Conservation (phyloP, 1,140 invertebrate species). For the Leptinotarsa undecemlineata region DNA sequence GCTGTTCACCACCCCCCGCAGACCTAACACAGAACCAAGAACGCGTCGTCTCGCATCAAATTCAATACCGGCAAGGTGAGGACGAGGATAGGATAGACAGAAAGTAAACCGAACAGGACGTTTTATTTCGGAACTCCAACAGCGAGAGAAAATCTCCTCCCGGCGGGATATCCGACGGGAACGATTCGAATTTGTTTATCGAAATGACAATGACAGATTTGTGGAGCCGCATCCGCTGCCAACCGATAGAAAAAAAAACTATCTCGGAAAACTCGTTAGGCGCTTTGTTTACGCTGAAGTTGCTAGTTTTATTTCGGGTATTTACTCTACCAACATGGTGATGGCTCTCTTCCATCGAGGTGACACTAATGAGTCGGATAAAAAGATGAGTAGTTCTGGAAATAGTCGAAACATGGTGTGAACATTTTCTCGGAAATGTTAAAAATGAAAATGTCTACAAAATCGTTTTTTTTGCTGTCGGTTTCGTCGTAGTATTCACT, state of each 20-base stretch:
- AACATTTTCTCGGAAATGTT: neutral
- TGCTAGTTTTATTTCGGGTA: conserved; percentile 4
- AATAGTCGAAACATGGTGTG: neutral
- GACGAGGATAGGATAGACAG: neutral
- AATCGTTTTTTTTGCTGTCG: too few relatives aligned
- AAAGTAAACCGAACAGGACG: conserved; percentile 13
- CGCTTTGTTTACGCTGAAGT: conserved; percentile 20
- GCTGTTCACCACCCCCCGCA: too few relatives aligned
- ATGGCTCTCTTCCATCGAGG: neutral
- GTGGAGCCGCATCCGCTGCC: conserved; percentile 23
- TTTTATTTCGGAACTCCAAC: conserved; percentile 22
- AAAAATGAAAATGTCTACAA: neutral
- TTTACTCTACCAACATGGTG: conserved; percentile 1
- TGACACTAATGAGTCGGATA: neutral
- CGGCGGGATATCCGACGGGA: conserved; percentile 5
- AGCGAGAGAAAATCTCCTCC: conserved; percentile 24
- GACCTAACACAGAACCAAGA: too few relatives aligned
- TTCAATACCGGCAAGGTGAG: neutral
- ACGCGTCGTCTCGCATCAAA: neutral
- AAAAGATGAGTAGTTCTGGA: neutral
- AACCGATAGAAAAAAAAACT: conserved; percentile 11
- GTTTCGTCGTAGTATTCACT: too few relatives aligned
- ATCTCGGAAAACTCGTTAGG: conserved; percentile 13
- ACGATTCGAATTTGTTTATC: conserved; percentile 24
- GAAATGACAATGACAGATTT: conserved; percentile 26